These are phyloP conservation scores for Chondrilla cf. caribensis DNA, from an alignment of 37 sponge, comb jelly and placozoan species.

Conservation along the genomic window DNA sequence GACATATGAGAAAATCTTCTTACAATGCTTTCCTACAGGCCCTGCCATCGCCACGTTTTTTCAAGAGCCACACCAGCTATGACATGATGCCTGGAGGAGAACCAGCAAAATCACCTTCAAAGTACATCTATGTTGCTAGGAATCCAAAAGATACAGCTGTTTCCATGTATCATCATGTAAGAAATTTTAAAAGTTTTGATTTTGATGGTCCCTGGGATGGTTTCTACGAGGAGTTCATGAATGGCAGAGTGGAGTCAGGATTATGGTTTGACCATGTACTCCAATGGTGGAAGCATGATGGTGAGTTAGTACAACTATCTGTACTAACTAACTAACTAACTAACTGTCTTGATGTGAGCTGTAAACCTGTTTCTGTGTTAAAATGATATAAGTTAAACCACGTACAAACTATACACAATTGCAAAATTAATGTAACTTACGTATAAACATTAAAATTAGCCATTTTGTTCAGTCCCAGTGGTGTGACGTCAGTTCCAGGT, in stretches of 20 bases:
- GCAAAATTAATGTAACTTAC: too few species aligned
- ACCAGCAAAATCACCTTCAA: slow-evolving; percentile 15
- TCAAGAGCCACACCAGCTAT: slow-evolving; percentile 28
- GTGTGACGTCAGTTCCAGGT: too few species aligned
- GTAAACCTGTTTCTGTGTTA: too few species aligned
- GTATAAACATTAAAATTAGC: too few species aligned
- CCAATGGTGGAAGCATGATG: slow-evolving; percentile 43
- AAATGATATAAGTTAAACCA: too few species aligned
- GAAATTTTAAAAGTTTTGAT: neutral
- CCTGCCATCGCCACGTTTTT: slow-evolving; percentile 13
- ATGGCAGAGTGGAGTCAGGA: slow-evolving; percentile 21
- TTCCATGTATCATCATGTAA: slow-evolving; percentile 4
- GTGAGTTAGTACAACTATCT: neutral
- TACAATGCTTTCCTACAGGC: neutral
- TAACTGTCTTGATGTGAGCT: too few species aligned
- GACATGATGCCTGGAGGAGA: slow-evolving; percentile 15
- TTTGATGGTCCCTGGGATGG: slow-evolving; percentile 9
- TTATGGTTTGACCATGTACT: slow-evolving; percentile 23
- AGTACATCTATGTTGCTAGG: slow-evolving; percentile 36
- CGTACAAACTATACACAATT: too few species aligned
- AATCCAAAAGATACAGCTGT: slow-evolving; percentile 41
- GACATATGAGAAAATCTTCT: too few species aligned
- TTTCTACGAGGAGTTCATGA: slow-evolving; percentile 26
- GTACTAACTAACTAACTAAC: too few species aligned
- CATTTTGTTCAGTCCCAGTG: neutral